Evolutionary conservation across 2,888 invertebrate species (phyloP).

Genomic region (Cristatella mucedo): DNA sequence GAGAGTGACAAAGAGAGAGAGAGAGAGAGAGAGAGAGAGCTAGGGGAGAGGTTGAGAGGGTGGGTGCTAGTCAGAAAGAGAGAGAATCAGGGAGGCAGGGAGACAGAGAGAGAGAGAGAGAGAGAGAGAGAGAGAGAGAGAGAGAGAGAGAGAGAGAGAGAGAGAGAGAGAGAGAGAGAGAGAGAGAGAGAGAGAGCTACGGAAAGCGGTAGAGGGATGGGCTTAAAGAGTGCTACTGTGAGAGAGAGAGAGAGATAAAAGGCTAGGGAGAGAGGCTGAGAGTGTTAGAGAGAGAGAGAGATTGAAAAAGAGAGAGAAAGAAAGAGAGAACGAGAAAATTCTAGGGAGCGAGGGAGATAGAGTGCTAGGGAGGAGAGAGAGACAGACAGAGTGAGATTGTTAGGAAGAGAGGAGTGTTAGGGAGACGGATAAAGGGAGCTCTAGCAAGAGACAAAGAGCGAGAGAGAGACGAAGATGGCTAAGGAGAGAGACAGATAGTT

Average conservation of each 20-base stretch:
- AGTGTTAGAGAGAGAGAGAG: conserved; percentile 11
- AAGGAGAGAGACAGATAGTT: too few relatives aligned
- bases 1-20: too few relatives aligned
- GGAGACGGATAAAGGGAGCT: neutral
- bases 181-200: conserved; percentile 2
- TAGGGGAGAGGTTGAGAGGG: neutral
- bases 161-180: conserved; percentile 7
- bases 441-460: neutral
- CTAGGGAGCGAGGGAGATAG: neutral
- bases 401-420: neutral
- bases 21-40: too few relatives aligned
- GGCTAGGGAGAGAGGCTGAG: conserved; percentile 9
- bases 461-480: neutral
- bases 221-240: neutral
- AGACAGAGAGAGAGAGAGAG: too few relatives aligned
- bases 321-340: conserved; percentile 7
- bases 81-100: neutral
- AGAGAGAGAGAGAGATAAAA: conserved; percentile 8
- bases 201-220: neutral
- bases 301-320: conserved; percentile 11
- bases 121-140: neutral
- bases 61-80: neutral
- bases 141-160: conserved; percentile 9
- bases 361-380: neutral
- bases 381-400: neutral